A percentile compares a stretch with the other conserved stretches of the same genome.
Conservation (phyloP, 1,140 invertebrate species). For the Papilio xuthus region DNA sequence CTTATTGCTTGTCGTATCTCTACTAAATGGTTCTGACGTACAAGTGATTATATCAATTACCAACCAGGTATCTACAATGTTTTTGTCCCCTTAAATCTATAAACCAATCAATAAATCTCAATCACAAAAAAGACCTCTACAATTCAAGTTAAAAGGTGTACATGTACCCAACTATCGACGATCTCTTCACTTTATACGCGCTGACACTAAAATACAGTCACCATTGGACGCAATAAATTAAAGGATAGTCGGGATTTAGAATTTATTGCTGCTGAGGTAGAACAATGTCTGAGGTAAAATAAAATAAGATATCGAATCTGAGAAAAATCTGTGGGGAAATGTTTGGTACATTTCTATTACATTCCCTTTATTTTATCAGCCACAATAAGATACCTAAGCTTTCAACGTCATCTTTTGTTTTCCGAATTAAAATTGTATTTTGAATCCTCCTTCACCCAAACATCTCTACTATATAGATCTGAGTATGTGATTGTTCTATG, state of each 20-base stretch:
- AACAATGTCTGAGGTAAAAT: conserved; percentile 25
- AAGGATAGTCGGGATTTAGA: conserved; percentile 25
- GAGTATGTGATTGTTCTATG: too few species aligned
- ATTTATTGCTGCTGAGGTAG: conserved; percentile 32
- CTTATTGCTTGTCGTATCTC: too few species aligned
- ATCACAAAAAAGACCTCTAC: neutral
- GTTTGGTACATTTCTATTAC: conserved; percentile 12
- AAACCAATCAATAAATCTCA: neutral
- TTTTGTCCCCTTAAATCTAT: neutral
- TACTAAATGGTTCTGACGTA: too few species aligned
- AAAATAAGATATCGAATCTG: conserved; percentile 25
- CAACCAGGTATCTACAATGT: neutral
- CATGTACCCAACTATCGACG: conserved; percentile 19
- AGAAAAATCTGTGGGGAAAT: conserved; percentile 3
- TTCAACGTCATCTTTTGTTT: neutral
- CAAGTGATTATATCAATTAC: too few species aligned
- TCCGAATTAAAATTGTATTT: neutral
- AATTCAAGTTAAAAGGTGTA: neutral
- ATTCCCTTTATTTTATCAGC: neutral
- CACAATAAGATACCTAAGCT: neutral
- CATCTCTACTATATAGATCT: too few species aligned
- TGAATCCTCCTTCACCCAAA: neutral
- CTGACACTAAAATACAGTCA: conserved; percentile 30
- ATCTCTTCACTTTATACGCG: conserved; percentile 25
- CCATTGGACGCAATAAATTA: conserved; percentile 28